phyloP scores from a whole-genome alignment of 1,140 invertebrate species.

The Papilio glaucus region DNA sequence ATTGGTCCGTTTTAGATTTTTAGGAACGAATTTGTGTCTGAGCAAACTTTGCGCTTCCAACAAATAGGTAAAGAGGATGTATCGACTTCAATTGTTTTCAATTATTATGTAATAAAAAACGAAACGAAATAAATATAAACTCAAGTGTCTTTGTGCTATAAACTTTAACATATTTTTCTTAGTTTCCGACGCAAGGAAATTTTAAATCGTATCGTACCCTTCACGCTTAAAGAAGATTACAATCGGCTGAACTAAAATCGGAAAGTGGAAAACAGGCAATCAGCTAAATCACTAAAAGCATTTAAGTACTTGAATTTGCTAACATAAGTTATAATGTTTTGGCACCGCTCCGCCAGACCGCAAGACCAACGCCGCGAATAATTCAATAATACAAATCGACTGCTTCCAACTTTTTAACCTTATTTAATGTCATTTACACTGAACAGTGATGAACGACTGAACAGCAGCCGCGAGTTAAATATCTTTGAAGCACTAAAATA shows the following conservation, averaged over 20 bases:
- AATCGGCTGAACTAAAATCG: background rate
- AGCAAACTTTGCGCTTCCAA: too few species aligned
- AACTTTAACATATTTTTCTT: background rate
- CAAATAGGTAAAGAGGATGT: too few species aligned
- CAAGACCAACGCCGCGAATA: conserved; percentile 21
- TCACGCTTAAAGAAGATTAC: background rate
- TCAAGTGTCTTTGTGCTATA: background rate
- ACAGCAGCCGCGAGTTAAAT: background rate
- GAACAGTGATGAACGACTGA: conserved; percentile 7
- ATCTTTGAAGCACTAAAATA: conserved; percentile 1
- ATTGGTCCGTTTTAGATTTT: too few species aligned
- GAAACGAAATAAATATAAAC: too few species aligned
- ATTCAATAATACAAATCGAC: conserved; percentile 3
- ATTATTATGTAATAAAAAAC: too few species aligned
- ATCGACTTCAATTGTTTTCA: too few species aligned
- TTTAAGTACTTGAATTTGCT: conserved; percentile 11
- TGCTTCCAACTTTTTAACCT: conserved; percentile 9
- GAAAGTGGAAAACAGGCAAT: conserved; percentile 26
- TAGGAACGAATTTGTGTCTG: too few species aligned
- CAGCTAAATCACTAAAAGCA: conserved; percentile 25
- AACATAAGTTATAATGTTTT: conserved; percentile 25
- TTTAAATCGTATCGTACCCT: conserved; percentile 7
- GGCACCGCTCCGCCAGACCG: conserved; percentile 14
- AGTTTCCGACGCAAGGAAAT: background rate
- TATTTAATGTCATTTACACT: background rate